Evolutionary conservation across 2,888 invertebrate species (phyloP).

Genomic region (Drosophila subsilvestris): DNA sequence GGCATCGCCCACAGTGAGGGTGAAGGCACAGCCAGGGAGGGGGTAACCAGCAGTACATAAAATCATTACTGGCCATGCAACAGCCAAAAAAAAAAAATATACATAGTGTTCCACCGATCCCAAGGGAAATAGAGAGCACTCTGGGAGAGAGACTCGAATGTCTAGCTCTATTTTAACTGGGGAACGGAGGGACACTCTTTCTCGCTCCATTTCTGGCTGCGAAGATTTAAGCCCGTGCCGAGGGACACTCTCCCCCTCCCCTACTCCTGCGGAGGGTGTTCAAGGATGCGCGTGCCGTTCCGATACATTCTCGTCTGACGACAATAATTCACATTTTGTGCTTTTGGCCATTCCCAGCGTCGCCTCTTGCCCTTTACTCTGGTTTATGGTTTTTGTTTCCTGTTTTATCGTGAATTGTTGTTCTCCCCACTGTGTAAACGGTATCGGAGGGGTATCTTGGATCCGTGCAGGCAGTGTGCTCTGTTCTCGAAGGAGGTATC

Average conservation of each 20-base stretch:
- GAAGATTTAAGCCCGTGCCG: not conserved
- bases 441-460: constrained; percentile 9
- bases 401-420: constrained; percentile 32
- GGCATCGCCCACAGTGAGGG: constrained; percentile 15
- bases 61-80: not conserved
- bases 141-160: not conserved
- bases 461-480: not conserved
- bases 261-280: constrained; percentile 27
- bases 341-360: constrained; percentile 43
- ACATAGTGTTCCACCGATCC: not conserved
- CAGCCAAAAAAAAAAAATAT: not conserved
- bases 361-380: constrained; percentile 33
- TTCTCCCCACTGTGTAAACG: constrained; percentile 19
- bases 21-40: not conserved
- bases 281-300: constrained; percentile 47
- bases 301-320: constrained; percentile 43
- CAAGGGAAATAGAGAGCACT: not conserved
- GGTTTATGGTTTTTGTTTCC: constrained; percentile 43
- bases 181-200: too few relatives aligned
- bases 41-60: not conserved
- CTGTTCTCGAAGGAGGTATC: not conserved
- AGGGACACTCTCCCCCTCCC: not conserved
- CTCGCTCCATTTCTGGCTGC: not conserved
- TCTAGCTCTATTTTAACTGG: not conserved
- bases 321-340: constrained; percentile 48